Evolutionary conservation across 1,140 invertebrate genomes (phyloP).

Genomic region (Ceratosolen fusciceps): DNA sequence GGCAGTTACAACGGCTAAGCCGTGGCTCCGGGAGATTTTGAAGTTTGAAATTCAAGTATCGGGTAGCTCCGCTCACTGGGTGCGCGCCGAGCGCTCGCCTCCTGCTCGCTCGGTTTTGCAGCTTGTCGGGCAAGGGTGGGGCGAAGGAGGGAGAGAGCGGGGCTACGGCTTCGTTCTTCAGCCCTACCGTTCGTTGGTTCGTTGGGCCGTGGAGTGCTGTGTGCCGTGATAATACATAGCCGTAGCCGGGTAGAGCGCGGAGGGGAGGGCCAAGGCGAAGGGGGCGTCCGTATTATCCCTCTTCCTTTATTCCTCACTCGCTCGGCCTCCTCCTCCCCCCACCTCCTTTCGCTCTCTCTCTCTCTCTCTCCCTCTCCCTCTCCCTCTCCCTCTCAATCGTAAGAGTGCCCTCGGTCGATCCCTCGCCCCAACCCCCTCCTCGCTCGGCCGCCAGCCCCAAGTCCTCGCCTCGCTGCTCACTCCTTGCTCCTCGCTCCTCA

Average conservation of each 20-base stretch:
- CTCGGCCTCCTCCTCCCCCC: too few species aligned
- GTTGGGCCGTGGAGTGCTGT: too few species aligned
- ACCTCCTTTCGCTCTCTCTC: too few species aligned
- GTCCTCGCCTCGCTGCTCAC: too few species aligned
- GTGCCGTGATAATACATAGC: neutral
- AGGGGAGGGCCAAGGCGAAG: neutral
- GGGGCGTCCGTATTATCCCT: conserved; percentile 68
- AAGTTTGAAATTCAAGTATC: neutral
- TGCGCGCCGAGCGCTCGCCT: neutral
- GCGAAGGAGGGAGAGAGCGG: neutral
- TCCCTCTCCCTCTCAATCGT: too few species aligned
- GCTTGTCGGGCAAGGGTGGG: neutral
- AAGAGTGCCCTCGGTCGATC: conserved; percentile 66
- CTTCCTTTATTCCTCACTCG: conserved; percentile 36
- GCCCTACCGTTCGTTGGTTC: neutral
- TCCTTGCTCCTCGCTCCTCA: neutral
- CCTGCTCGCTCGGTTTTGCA: too few species aligned
- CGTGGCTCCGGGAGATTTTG: neutral
- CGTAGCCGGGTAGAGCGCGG: neutral
- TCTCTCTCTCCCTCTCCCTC: conserved; percentile 19
- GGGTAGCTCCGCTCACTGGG: neutral
- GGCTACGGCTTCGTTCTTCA: neutral
- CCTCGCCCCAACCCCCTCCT: conserved; percentile 48
- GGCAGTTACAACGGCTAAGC: neutral
- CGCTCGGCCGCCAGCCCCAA: too few species aligned